Conservation (phyloP, 2,888 invertebrate species). For the Tetropium fuscum region DNA sequence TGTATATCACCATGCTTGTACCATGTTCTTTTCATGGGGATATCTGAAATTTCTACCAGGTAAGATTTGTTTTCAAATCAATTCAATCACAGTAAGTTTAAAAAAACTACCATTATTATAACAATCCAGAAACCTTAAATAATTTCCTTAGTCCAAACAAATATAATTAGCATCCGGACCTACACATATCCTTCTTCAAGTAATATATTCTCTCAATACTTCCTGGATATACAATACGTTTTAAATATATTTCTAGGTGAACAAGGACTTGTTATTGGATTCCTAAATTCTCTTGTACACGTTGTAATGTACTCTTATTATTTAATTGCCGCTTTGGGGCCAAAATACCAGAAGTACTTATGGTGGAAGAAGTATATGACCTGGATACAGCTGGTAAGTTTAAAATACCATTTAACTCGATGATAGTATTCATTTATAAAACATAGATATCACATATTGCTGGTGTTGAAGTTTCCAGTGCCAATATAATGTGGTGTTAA, state of each 20-base stretch:
- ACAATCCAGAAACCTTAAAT: no score
- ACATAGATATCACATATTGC: no score
- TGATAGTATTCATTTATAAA: no score
- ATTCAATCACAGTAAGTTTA: no score
- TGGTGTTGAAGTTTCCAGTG: no score
- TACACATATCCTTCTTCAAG: no score
- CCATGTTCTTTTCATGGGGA: constrained; percentile 84
- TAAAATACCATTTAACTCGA: not conserved
- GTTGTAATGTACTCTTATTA: constrained; percentile 94
- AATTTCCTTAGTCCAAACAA: no score
- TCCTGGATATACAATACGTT: not conserved
- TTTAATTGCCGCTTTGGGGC: constrained; percentile 88
- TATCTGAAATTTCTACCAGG: constrained; percentile 84
- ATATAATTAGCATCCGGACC: no score
- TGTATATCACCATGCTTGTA: constrained; percentile 88
- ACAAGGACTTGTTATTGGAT: constrained; percentile 87
- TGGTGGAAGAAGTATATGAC: constrained; percentile 98
- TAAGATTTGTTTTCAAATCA: no score
- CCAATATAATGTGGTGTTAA: no score
- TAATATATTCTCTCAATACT: not conserved
- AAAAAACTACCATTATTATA: no score
- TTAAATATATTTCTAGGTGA: constrained; percentile 75
- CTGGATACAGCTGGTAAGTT: constrained; percentile 80
- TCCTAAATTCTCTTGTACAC: constrained; percentile 91
- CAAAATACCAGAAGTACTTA: constrained; percentile 86